phyloP scores from a whole-genome alignment of 1,140 invertebrate genomes.

The Diorhabda elongata region DNA sequence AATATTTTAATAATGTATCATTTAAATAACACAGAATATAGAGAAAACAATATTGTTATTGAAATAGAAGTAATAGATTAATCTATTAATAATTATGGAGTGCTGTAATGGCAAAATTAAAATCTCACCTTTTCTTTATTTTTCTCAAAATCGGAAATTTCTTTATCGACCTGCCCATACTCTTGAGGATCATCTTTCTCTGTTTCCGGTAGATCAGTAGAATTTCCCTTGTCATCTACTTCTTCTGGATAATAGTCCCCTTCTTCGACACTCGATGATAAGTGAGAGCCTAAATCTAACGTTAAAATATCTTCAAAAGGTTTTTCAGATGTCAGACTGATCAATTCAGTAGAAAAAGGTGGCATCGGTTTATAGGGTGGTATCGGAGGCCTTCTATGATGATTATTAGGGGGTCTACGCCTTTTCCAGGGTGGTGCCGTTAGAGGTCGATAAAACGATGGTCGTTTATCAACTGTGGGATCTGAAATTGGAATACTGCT shows the following conservation, averaged over 20 bases:
- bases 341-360: constrained; percentile 36
- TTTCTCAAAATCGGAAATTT: constrained; percentile 39
- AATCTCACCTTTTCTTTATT: constrained; percentile 41
- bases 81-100: no score
- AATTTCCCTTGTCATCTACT: constrained; percentile 28
- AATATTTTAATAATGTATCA: constrained; percentile 4
- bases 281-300: constrained; percentile 40
- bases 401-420: constrained; percentile 41
- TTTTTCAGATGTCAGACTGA: constrained; percentile 41
- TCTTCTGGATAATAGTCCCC: neutral
- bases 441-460: constrained; percentile 55
- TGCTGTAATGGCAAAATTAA: neutral
- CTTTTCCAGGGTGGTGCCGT: constrained; percentile 58
- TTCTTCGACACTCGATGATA: constrained; percentile 26
- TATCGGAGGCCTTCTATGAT: constrained; percentile 45
- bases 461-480: constrained; percentile 56
- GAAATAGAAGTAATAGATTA: neutral
- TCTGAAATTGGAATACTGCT: constrained; percentile 70
- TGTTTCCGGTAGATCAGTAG: constrained; percentile 21
- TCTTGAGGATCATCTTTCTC: constrained; percentile 23
- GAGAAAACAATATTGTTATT: no score
- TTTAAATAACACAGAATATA: no score
- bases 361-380: constrained; percentile 55
- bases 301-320: constrained; percentile 43
- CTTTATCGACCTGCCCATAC: constrained; percentile 28